A percentile compares a stretch with the other conserved stretches of the same genome.
These are phyloP conservation scores for Trachythela sp. DNA, from an alignment of 64 coral and sea anemone species.

Conservation along the genomic window DNA sequence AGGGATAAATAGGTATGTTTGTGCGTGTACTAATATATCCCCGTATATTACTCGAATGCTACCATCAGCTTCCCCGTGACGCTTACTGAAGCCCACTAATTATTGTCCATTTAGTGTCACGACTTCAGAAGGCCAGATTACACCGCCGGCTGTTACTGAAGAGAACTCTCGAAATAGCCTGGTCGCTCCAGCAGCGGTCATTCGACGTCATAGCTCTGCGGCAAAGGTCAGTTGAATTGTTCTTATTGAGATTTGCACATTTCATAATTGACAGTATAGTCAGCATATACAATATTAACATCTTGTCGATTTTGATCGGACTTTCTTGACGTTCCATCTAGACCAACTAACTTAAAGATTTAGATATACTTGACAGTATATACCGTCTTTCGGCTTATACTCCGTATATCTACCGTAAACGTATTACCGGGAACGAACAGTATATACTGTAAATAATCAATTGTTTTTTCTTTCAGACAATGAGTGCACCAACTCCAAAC, in stretches of 20 bases:
- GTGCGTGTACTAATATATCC: neutral
- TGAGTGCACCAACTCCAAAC: neutral
- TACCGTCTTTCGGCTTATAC: too few species aligned
- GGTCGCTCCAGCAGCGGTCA: neutral
- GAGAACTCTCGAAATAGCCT: neutral
- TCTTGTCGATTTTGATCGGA: too few species aligned
- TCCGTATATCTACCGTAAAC: too few species aligned
- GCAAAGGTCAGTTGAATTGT: neutral
- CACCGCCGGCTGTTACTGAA: neutral
- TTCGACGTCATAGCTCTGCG: neutral
- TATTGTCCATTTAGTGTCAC: neutral
- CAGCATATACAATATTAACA: too few species aligned
- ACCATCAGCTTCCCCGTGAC: too few species aligned
- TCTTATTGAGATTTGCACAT: too few species aligned
- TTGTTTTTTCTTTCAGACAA: neutral
- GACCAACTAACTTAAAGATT: too few species aligned
- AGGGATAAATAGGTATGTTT: neutral
- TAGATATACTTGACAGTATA: too few species aligned
- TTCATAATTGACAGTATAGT: too few species aligned
- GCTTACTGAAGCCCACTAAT: neutral
- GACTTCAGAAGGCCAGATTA: slow-evolving; percentile 5
- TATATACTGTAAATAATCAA: neutral
- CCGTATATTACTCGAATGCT: too few species aligned
- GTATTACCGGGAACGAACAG: neutral
- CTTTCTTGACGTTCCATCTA: too few species aligned